Conservation (phyloP, 37 sponge, comb jelly and placozoan species). For the Diacarnus erythraeanus region DNA sequence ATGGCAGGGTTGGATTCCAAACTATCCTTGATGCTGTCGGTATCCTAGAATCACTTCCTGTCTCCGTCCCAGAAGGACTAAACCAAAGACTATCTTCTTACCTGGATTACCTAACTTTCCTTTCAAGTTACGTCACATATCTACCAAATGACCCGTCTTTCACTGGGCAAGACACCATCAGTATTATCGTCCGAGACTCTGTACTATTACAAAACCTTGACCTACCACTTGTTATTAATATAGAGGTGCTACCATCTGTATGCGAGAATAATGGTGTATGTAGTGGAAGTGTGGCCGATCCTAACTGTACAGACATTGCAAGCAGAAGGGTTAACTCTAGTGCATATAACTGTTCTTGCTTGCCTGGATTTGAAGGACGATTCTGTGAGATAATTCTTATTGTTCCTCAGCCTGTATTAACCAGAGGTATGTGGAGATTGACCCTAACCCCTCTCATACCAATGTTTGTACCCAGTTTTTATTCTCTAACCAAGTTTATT, state of each 20-base stretch:
- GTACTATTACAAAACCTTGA: neutral
- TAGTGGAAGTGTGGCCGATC: constrained; percentile 52
- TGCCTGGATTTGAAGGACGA: constrained; percentile 51
- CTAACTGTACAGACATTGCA: constrained; percentile 48
- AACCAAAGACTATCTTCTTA: constrained; percentile 1
- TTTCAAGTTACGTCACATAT: constrained; percentile 70
- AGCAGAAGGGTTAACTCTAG: constrained; percentile 17
- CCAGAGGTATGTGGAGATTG: constrained; percentile 46
- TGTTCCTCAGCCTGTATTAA: constrained; percentile 5
- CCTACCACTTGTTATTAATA: constrained; percentile 4
- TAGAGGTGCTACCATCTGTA: constrained; percentile 57
- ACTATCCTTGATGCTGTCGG: constrained; percentile 59
- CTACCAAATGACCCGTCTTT: constrained; percentile 32
- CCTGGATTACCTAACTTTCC: constrained; percentile 58
- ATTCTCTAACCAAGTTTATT: too few relatives aligned
- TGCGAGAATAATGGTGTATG: constrained; percentile 82
- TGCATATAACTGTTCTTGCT: constrained; percentile 68
- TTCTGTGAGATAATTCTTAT: constrained; percentile 48
- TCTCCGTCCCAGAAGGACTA: constrained; percentile 17
- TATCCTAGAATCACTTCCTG: constrained; percentile 52
- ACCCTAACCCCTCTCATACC: too few relatives aligned
- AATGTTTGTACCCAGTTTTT: too few relatives aligned
- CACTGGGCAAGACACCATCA: constrained; percentile 48
- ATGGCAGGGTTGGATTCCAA: constrained; percentile 16
- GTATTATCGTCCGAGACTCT: constrained; percentile 29